phyloP scores from a whole-genome alignment of 2,797 vertebrate genomes.

The Mastacembelus armatus region DNA sequence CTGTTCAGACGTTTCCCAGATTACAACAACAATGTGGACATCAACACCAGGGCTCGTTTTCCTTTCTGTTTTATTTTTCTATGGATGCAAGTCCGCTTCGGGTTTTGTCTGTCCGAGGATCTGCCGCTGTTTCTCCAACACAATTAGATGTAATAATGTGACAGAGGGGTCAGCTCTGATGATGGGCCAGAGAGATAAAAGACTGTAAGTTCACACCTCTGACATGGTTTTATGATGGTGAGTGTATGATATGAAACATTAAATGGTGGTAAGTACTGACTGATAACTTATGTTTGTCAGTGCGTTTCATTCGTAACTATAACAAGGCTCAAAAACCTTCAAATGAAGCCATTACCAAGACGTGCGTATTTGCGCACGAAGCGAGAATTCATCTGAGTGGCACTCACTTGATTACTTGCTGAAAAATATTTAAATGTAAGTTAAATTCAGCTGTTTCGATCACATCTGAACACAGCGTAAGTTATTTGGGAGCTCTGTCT shows the following conservation, averaged over 20 bases:
- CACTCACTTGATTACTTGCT: background rate
- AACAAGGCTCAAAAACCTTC: background rate
- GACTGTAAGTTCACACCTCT: conserved; percentile 59
- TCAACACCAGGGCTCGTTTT: conserved; percentile 7
- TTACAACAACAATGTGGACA: conserved; percentile 42
- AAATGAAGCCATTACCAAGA: background rate
- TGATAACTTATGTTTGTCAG: background rate
- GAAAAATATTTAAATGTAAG: background rate
- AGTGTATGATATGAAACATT: background rate
- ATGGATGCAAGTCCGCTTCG: conserved; percentile 9
- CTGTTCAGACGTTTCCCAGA: background rate
- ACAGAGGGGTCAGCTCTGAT: conserved; percentile 52
- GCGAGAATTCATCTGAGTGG: background rate
- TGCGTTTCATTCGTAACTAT: background rate
- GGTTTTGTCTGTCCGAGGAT: conserved; percentile 70
- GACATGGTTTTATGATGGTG: background rate
- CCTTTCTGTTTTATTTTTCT: conserved; percentile 19
- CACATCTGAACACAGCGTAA: background rate
- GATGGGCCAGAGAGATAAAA: conserved; percentile 35
- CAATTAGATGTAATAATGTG: conserved; percentile 68
- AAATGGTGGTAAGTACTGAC: background rate
- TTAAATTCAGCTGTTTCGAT: background rate
- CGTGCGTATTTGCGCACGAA: conserved; percentile 43
- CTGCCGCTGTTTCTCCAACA: conserved; percentile 66
- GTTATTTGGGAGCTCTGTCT: too few relatives aligned